A percentile compares a stretch with the other conserved stretches of the same genome.
These are phyloP conservation scores for Abrostola tripartita DNA, from an alignment of 2,888 invertebrate species.

Conservation along the genomic window DNA sequence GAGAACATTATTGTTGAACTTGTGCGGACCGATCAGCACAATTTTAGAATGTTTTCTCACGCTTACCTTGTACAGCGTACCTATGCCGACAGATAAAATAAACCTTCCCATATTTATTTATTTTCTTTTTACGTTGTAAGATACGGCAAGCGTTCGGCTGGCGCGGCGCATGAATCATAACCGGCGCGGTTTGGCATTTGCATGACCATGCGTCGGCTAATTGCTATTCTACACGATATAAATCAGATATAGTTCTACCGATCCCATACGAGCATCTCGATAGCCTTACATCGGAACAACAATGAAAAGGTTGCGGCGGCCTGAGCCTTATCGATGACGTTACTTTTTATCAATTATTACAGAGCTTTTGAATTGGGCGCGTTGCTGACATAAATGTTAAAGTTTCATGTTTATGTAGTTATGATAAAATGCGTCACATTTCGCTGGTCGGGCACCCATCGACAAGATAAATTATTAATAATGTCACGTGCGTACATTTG, in stretches of 20 bases:
- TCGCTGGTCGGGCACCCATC: conserved; percentile 60
- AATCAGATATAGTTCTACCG: conserved; percentile 71
- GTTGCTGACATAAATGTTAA: conserved; percentile 29
- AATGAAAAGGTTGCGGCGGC: conserved; percentile 39
- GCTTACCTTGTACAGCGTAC: conserved; percentile 41
- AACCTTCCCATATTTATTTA: conserved; percentile 64
- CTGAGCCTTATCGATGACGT: conserved; percentile 35
- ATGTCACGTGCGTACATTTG: conserved; percentile 73
- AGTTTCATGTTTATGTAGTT: conserved; percentile 31
- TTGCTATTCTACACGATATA: conserved; percentile 80
- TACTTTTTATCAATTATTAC: conserved; percentile 23
- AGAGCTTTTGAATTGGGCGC: conserved; percentile 35
- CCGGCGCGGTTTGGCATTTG: conserved; percentile 74
- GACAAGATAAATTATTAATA: conserved; percentile 68
- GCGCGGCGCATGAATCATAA: conserved; percentile 75
- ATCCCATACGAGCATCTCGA: conserved; percentile 61
- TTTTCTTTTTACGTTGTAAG: conserved; percentile 66
- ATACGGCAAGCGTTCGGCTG: conserved; percentile 63
- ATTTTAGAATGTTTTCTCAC: conserved; percentile 45
- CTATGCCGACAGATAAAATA: conserved; percentile 61
- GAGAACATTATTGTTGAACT: conserved; percentile 29
- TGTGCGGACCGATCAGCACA: conserved; percentile 27
- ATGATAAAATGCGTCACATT: conserved; percentile 46
- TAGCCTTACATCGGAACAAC: conserved; percentile 57
- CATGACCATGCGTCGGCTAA: conserved; percentile 77